A percentile compares a stretch with the other conserved stretches of the same genome.
Conservation (phyloP, 2,888 invertebrate species). For the Thera obeliscata region DNA sequence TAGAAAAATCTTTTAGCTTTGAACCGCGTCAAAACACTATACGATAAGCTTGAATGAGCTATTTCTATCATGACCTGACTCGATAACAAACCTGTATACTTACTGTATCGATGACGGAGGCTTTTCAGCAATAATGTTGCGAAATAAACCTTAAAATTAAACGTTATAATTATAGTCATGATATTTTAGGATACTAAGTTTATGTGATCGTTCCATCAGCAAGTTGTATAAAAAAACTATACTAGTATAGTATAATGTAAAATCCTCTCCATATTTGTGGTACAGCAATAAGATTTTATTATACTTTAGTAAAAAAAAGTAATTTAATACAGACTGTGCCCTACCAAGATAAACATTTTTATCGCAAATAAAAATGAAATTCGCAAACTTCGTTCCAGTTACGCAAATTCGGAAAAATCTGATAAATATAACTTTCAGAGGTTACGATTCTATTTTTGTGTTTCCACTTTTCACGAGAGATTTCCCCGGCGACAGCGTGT, state of each 20-base stretch:
- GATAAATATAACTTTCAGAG: constrained; percentile 33
- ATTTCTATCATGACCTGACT: constrained; percentile 4
- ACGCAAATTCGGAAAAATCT: constrained; percentile 31
- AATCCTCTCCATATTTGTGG: too few relatives aligned
- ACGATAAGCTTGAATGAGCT: constrained; percentile 17
- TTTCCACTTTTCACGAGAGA: constrained; percentile 36
- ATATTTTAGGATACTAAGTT: too few relatives aligned
- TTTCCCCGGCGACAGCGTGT: constrained; percentile 31
- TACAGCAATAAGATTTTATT: too few relatives aligned
- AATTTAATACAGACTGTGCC: too few relatives aligned
- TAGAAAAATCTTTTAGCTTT: constrained; percentile 16
- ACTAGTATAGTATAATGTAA: too few relatives aligned
- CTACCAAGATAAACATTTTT: background rate
- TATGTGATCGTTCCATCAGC: too few relatives aligned
- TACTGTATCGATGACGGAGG: background rate
- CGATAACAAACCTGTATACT: background rate
- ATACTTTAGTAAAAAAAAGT: too few relatives aligned
- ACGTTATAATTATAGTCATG: background rate
- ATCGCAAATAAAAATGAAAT: background rate
- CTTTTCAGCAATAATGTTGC: background rate
- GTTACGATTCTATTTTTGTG: constrained; percentile 39
- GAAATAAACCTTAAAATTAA: background rate
- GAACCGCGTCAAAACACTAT: constrained; percentile 8
- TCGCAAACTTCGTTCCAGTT: constrained; percentile 23
- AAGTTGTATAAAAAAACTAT: too few relatives aligned